Evolutionary conservation across 2,888 invertebrate species (phyloP).

Genomic region (Thereva nobilitata): DNA sequence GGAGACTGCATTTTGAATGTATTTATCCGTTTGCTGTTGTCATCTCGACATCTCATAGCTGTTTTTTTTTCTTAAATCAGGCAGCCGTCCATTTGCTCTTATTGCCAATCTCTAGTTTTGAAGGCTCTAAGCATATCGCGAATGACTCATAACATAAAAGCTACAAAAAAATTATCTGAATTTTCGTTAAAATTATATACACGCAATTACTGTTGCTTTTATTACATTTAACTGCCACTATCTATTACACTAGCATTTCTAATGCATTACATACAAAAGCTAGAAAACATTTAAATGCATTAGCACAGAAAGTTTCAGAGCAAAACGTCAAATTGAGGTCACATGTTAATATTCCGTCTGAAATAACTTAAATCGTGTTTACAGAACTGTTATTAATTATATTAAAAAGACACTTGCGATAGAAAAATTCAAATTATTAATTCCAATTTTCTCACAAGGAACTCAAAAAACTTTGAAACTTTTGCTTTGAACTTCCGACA

Average conservation of each 20-base stretch:
- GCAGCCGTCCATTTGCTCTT: too few species aligned
- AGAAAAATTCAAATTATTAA: constrained; percentile 8
- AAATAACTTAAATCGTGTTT: constrained; percentile 4
- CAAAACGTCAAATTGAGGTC: constrained; percentile 58
- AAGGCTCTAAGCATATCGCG: too few species aligned
- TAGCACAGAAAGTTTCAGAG: constrained; percentile 42
- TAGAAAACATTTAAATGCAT: constrained; percentile 24
- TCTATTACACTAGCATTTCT: constrained; percentile 11
- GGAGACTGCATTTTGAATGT: constrained; percentile 42
- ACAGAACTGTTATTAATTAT: constrained; percentile 2
- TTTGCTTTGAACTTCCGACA: constrained; percentile 35
- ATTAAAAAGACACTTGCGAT: constrained; percentile 1
- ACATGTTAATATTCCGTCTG: constrained; percentile 52
- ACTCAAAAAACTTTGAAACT: constrained; percentile 22
- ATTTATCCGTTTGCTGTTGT: constrained; percentile 7
- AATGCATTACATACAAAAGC: constrained; percentile 30
- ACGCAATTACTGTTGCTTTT: background rate
- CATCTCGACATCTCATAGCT: too few species aligned
- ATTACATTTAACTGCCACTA: constrained; percentile 12
- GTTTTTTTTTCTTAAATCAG: too few species aligned
- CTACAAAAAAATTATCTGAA: too few species aligned
- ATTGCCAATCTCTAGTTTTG: too few species aligned
- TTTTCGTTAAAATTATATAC: too few species aligned
- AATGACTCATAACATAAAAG: too few species aligned
- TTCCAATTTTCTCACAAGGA: background rate